A percentile compares a stretch with the other conserved stretches of the same genome.
Conservation (phyloP, 2,113 vertebrate genomes). For the Ahaetulla prasina region DNA sequence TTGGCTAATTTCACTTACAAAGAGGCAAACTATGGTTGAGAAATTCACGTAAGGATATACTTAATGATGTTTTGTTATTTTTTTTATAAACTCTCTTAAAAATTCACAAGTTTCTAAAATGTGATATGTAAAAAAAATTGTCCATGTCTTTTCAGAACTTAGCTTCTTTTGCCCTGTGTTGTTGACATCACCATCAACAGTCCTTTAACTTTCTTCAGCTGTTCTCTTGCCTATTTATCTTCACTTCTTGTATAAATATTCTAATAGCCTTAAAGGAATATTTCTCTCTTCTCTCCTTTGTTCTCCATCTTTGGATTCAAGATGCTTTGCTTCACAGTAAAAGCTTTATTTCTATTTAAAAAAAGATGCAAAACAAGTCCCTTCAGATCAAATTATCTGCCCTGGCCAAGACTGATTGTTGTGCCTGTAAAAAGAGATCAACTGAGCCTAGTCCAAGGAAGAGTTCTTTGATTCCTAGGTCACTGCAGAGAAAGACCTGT, state of each 20-base stretch:
- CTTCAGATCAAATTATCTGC: constrained; percentile 21
- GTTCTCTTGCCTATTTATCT: not conserved
- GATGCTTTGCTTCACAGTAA: not conserved
- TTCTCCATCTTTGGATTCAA: not conserved
- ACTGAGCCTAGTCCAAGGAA: constrained; percentile 6
- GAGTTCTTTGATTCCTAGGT: not conserved
- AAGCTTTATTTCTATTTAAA: constrained; percentile 26
- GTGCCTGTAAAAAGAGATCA: constrained; percentile 11
- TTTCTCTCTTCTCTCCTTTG: not conserved
- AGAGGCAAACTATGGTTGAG: not conserved
- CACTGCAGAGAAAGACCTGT: accelerated
- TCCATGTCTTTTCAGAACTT: not conserved
- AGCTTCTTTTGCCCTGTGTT: constrained; percentile 11
- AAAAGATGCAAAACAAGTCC: constrained; percentile 35
- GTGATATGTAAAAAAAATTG: not conserved
- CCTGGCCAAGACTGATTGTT: not conserved
- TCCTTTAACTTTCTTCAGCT: not conserved
- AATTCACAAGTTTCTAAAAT: not conserved
- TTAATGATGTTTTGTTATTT: not conserved
- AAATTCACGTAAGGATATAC: not conserved
- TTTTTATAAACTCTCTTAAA: not conserved
- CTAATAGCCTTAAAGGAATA: constrained; percentile 2
- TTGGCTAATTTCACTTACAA: not conserved
- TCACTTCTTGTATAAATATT: not conserved
- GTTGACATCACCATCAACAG: not conserved